phyloP scores from a whole-genome alignment of 2,888 invertebrate genomes.

The Ichneumon xanthorius region DNA sequence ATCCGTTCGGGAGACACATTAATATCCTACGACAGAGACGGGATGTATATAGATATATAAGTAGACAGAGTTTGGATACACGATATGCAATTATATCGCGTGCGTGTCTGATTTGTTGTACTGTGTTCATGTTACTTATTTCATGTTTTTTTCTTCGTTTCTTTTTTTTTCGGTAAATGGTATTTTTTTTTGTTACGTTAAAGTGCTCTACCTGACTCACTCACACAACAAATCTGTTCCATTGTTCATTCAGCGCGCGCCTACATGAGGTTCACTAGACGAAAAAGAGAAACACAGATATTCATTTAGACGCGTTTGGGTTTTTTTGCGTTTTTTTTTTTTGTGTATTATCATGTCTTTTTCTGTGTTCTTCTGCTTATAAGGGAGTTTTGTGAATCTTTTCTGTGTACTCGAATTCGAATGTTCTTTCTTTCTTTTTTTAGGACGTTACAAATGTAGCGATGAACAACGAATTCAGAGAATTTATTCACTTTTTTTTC shows the following conservation, averaged over 20 bases:
- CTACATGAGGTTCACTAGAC: conserved; percentile 84
- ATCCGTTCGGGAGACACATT: conserved; percentile 68
- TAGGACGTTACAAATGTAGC: conserved; percentile 45
- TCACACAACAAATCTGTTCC: conserved; percentile 84
- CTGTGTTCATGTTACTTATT: conserved; percentile 41
- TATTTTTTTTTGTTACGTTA: conserved; percentile 57
- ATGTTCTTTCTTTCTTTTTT: conserved; percentile 27
- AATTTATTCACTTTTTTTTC: conserved; percentile 6
- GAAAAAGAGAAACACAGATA: conserved; percentile 83
- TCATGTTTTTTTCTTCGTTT: conserved; percentile 32
- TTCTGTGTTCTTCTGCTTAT: conserved; percentile 22
- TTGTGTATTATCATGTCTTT: conserved; percentile 1
- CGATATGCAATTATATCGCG: conserved; percentile 60
- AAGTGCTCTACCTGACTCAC: conserved; percentile 83
- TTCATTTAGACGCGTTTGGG: conserved; percentile 74
- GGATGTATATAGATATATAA: conserved; percentile 54
- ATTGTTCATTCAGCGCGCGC: conserved; percentile 82
- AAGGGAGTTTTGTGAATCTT: neutral
- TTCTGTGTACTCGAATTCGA: neutral
- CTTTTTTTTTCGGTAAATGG: conserved; percentile 36
- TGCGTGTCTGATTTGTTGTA: conserved; percentile 52
- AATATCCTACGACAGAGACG: conserved; percentile 71
- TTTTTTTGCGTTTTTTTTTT: conserved; percentile 9
- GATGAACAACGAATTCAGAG: conserved; percentile 54
- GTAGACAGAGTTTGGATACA: conserved; percentile 44